These are phyloP conservation scores for Thrips palmi DNA, from an alignment of 1,140 invertebrate species.

Conservation along the genomic window DNA sequence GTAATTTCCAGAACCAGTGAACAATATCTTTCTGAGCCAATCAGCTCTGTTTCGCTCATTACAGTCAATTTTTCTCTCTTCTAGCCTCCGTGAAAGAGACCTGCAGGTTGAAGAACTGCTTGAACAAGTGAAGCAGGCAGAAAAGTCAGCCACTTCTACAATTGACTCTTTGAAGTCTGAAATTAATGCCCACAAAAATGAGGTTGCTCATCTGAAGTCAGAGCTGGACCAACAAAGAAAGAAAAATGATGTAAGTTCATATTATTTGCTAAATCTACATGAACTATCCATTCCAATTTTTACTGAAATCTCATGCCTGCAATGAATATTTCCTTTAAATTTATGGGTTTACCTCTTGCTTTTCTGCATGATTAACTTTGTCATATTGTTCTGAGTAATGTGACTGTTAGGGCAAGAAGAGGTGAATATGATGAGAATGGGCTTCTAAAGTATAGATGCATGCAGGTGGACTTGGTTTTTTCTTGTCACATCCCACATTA, in stretches of 20 bases:
- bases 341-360: no score
- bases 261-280: background rate
- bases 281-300: background rate
- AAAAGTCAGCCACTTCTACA: no score
- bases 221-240: constrained; percentile 44
- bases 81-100: no score
- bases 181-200: constrained; percentile 15
- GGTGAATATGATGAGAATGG: no score
- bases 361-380: no score
- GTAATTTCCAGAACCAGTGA: no score
- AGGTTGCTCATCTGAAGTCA: constrained; percentile 26
- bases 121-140: constrained; percentile 21
- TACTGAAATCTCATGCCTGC: background rate
- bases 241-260: constrained; percentile 63
- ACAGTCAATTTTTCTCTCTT: background rate
- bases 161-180: constrained; percentile 13
- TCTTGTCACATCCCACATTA: no score
- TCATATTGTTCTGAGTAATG: no score
- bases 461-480: background rate
- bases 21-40: no score
- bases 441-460: background rate
- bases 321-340: background rate
- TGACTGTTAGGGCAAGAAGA: no score
- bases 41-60: background rate
- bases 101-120: constrained; percentile 21